phyloP scores from a whole-genome alignment of 2,888 invertebrate species.

The Galeruca laticollis region DNA sequence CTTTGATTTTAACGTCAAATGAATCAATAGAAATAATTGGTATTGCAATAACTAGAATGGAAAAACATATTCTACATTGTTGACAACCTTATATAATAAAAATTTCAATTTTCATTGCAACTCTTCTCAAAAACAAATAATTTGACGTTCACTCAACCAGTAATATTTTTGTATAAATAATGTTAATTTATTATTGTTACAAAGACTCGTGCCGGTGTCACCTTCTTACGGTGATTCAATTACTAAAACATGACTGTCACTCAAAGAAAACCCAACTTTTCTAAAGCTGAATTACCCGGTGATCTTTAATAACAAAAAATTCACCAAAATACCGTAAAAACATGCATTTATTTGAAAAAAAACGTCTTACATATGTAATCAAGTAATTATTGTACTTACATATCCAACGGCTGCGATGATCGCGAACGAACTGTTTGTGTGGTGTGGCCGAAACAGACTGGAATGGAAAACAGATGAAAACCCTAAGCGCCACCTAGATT shows the following conservation, averaged over 20 bases:
- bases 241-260: background rate
- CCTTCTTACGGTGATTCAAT: too few relatives aligned
- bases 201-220: too few relatives aligned
- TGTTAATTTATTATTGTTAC: too few relatives aligned
- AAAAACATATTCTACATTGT: background rate
- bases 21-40: slow-evolving; percentile 22
- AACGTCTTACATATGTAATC: background rate
- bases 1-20: background rate
- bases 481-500: slow-evolving; percentile 50
- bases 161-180: too few relatives aligned
- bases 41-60: background rate
- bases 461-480: slow-evolving; percentile 47
- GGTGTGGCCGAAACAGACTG: slow-evolving; percentile 45
- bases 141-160: too few relatives aligned
- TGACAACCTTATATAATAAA: background rate
- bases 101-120: too few relatives aligned
- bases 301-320: background rate
- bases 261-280: background rate
- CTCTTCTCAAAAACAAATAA: too few relatives aligned
- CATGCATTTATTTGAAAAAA: slow-evolving; percentile 12
- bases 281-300: background rate
- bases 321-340: background rate
- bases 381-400: slow-evolving; percentile 32
- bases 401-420: slow-evolving; percentile 32
- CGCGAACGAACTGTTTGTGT: slow-evolving; percentile 43